Percentiles rank a stretch among this genome's conserved stretches.
These are phyloP conservation scores for Carpatolechia fugitivella DNA, from an alignment of 2,888 invertebrate genomes.

Conservation along the genomic window DNA sequence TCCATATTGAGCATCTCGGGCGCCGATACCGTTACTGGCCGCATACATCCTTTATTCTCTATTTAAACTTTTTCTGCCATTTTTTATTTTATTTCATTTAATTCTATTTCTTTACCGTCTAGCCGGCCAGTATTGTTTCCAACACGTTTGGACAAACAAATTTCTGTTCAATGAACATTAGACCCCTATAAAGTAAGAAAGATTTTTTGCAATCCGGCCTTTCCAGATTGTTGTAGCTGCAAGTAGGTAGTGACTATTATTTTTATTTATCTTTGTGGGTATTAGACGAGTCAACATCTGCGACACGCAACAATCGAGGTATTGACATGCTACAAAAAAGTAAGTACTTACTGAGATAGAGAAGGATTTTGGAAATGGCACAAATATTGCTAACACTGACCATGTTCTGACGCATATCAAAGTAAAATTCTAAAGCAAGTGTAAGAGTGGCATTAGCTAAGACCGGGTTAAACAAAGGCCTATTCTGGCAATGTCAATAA, in stretches of 20 bases:
- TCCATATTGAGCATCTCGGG: neutral
- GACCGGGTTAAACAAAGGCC: slow-evolving; percentile 57
- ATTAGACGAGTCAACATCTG: slow-evolving; percentile 2
- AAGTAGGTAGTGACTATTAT: slow-evolving; percentile 6
- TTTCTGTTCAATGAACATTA: slow-evolving; percentile 40
- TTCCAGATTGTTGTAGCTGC: slow-evolving; percentile 14
- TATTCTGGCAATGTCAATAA: slow-evolving; percentile 65
- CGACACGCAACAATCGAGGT: neutral
- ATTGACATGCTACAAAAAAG: neutral
- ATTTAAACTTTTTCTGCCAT: neutral
- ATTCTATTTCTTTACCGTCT: slow-evolving; percentile 5
- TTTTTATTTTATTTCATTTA: slow-evolving; percentile 1
- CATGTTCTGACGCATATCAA: neutral
- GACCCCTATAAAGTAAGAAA: slow-evolving; percentile 33
- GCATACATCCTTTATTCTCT: neutral
- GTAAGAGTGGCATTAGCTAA: slow-evolving; percentile 32
- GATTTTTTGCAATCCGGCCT: slow-evolving; percentile 30
- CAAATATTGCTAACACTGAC: too few species aligned
- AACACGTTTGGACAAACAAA: slow-evolving; percentile 46
- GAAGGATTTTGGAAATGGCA: too few species aligned
- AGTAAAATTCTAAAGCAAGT: neutral
- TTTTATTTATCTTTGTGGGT: slow-evolving; percentile 6
- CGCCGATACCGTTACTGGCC: slow-evolving; percentile 10
- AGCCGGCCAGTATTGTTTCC: slow-evolving; percentile 45
- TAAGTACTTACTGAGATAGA: too few species aligned